These are phyloP conservation scores for Nothocercus julius DNA, from an alignment of 2,113 vertebrate genomes.

Conservation along the genomic window DNA sequence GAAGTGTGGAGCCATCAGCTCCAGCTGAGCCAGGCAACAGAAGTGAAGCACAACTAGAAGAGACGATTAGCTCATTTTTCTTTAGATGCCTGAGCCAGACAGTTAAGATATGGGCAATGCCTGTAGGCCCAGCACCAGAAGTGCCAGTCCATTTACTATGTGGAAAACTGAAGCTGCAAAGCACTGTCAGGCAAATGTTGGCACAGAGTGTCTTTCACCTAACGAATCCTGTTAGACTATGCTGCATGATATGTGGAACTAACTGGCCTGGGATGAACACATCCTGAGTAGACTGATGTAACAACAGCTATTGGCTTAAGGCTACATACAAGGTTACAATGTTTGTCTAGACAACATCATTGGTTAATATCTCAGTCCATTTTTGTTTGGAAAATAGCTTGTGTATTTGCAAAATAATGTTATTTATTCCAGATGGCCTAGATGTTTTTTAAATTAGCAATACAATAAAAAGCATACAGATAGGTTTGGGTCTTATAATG, in stretches of 20 bases:
- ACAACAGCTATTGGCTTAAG: neutral
- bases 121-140: neutral
- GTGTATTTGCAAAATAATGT: neutral
- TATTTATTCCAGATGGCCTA: neutral
- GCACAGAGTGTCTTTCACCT: neutral
- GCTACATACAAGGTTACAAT: neutral
- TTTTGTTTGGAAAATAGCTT: neutral
- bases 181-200: neutral
- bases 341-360: neutral
- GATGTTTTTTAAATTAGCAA: neutral
- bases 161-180: conserved; percentile 4
- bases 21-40: neutral
- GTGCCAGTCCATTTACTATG: neutral
- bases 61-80: neutral
- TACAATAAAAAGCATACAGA: neutral
- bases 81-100: neutral
- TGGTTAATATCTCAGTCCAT: neutral
- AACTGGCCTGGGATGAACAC: neutral
- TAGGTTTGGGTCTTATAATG: neutral
- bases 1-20: neutral
- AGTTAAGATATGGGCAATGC: neutral
- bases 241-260: neutral
- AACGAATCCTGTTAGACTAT: neutral
- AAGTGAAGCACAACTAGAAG: neutral
- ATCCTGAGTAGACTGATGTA: neutral